Evolutionary conservation across 1,140 invertebrate species (phyloP), one percentile per base, ranked within the genome.

Genomic region (Eumeta japonica): DNA sequence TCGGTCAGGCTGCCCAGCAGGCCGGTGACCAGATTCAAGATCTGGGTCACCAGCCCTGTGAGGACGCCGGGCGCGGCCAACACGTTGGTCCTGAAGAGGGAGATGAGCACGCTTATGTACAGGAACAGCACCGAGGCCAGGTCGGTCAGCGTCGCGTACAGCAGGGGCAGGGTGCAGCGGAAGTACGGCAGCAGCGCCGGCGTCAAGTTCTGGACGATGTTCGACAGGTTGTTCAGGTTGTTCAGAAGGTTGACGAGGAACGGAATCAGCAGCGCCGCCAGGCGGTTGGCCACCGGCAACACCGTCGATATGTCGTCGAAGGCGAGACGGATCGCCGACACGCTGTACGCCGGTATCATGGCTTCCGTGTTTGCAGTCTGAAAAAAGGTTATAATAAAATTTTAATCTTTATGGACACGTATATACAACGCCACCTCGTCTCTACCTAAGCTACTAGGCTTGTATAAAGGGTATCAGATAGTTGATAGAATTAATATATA

Each of bases 341-440:
- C 56, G 1, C 63, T 65, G 33, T 72, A 72, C 0, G 64, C 62
- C 16, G 67, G 67, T n/a, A 72, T 65, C 64, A 68, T 72, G 1
- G 67, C 64, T 43, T 59, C 45, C 14, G 50, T 47, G 41, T 39
- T 52, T 13, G 52, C 41, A n/a, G 65, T 45, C 64, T 68, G 55
- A 11, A 29, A 48, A 4, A 48, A 48, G 46, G 45, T 24, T 7
- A 24, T 7, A 24, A 24, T 24, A 24, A 5, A 24, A 24, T 7
- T 24, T 7, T 7, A 24, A 7, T 24, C 20, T 24, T 24, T 24
- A 24, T 24, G n/a, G 5, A 24, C 20, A 24, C n/a, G 20, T 24
- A 24, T 24, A 24, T 24, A 24, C n/a, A n/a, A n/a, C n/a, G n/a
- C n/a, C n/a, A n/a, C n/a, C n/a, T n/a, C n/a, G n/a, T n/a, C n/a